These are phyloP conservation scores for Tetraodon nigroviridis DNA, from an alignment of 2,113 vertebrate genomes.

Conservation along the genomic window DNA sequence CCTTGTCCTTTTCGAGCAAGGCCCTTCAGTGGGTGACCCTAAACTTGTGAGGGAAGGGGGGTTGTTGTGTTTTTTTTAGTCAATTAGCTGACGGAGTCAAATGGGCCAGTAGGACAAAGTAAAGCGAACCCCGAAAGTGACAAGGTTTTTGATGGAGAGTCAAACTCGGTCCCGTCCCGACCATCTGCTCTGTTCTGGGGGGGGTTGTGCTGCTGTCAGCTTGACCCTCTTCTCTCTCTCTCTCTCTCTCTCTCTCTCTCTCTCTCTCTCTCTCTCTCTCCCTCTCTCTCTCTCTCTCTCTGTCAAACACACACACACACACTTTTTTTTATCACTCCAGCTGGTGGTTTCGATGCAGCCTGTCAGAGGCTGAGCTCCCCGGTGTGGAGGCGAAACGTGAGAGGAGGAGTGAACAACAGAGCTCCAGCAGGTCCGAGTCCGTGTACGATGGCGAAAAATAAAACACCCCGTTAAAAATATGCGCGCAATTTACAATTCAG, in stretches of 20 bases:
- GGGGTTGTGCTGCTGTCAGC: slow-evolving; percentile 50
- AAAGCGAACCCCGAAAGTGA: slow-evolving; percentile 15
- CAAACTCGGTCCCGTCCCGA: slow-evolving; percentile 40
- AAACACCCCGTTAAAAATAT: slow-evolving; percentile 21
- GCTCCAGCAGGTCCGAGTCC: slow-evolving; percentile 51
- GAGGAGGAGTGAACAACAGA: slow-evolving; percentile 68
- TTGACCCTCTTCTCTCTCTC: slow-evolving; percentile 18
- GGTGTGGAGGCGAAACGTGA: slow-evolving; percentile 60
- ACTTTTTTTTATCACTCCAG: slow-evolving; percentile 56
- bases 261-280: slow-evolving; percentile 11
- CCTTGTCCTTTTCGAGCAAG: too few species aligned
- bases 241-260: slow-evolving; percentile 11
- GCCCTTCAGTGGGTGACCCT: too few species aligned
- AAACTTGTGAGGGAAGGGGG: too few species aligned
- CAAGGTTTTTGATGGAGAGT: slow-evolving; percentile 48
- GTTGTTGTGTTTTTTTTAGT: neutral
- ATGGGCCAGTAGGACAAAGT: slow-evolving; percentile 4
- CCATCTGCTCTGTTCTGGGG: slow-evolving; percentile 61
- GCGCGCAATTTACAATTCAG: slow-evolving; percentile 14
- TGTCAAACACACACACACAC: slow-evolving; percentile 14
- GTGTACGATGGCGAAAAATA: slow-evolving; percentile 24
- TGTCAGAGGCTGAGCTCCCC: slow-evolving; percentile 58
- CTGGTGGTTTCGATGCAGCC: slow-evolving; percentile 53
- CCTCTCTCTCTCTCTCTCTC: slow-evolving; percentile 13
- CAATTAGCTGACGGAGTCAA: neutral